Evolutionary conservation across 2,888 invertebrate species (phyloP).

Genomic region (Drosophila limbata): DNA sequence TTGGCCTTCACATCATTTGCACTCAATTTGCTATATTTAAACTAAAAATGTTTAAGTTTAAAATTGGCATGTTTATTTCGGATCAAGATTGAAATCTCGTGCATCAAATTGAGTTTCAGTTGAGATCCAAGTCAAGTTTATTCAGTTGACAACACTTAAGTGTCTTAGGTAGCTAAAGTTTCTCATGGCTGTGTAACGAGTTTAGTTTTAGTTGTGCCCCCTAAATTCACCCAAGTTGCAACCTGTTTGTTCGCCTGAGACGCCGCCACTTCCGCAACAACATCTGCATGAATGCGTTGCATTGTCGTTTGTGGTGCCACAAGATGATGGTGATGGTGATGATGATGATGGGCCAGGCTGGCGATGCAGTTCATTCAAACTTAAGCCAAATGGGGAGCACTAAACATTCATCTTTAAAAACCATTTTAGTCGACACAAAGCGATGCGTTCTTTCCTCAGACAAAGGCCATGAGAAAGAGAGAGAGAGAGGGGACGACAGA

Average conservation of each 20-base stretch:
- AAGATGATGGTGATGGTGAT: slow-evolving; percentile 13
- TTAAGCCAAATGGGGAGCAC: slow-evolving; percentile 42
- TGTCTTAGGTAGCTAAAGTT: slow-evolving; percentile 38
- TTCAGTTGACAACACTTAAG: slow-evolving; percentile 48
- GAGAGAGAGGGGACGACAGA: neutral
- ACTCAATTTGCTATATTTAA: neutral
- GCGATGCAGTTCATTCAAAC: slow-evolving; percentile 38
- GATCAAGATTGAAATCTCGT: slow-evolving; percentile 9
- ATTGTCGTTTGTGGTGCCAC: slow-evolving; percentile 47
- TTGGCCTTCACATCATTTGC: no score
- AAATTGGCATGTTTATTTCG: neutral
- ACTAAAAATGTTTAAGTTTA: neutral
- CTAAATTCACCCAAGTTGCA: slow-evolving; percentile 37
- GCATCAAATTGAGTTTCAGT: slow-evolving; percentile 28
- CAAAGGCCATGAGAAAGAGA: slow-evolving; percentile 23
- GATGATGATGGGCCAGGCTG: neutral
- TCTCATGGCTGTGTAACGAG: slow-evolving; percentile 52
- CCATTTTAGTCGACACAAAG: slow-evolving; percentile 75
- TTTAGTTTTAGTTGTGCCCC: slow-evolving; percentile 25
- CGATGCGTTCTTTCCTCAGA: slow-evolving; percentile 62
- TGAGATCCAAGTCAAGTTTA: slow-evolving; percentile 32
- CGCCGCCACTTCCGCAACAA: slow-evolving; percentile 47
- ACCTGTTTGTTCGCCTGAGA: slow-evolving; percentile 57
- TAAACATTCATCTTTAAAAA: slow-evolving; percentile 76
- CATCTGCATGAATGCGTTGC: slow-evolving; percentile 55